Evolutionary conservation across 2,888 invertebrate species (phyloP), one percentile per base, ranked within the genome.

Genomic region (Choreutis nemorana): DNA sequence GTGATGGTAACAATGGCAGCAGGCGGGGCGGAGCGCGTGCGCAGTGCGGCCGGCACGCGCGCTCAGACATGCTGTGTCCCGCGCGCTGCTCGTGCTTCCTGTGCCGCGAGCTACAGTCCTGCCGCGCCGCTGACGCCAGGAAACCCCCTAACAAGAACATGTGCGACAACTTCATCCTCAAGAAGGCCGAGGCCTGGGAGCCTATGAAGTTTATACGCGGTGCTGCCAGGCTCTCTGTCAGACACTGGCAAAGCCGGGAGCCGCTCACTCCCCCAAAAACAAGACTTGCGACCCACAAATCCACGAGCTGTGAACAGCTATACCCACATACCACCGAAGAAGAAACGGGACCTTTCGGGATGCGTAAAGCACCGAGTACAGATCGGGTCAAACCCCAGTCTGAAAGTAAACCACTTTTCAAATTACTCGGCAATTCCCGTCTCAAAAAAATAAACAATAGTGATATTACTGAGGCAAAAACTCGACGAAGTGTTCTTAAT

Each of bases 11-110:
- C 66, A 62, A 62, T 63, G 56, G 49, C n/a, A 11, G 24, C 14
- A 9, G 26, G 20, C 4, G 10, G n/a, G 23, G 23, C 13, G 4
- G 12, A 7, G 14, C 5, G 36, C 28, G 27, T 25, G 26, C 35
- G 31, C 67, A 72, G 73, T 72, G 70, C 63, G 60, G 53, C 61
- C 65, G 66, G 55, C 61, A 63, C 73, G 53, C 50, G 53, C 59
- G 61, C 60, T 49, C 57, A 58, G 73, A 57, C 58, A 87, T 87
- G 87, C 83, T 82, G 77, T 88, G 88, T 73, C 80, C 83, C 50
- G 82, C 85, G 78, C 84, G 87, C 48, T 90, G 90, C 65, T 80
- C 80, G 46, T 90, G 90, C 68, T 83, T 87, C 54, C 79, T 90
- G 52, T 90, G 90, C 61, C 83, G 87, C 41, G 89, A 90, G 60